Evolutionary conservation across 2,888 invertebrate genomes (phyloP).

Genomic region (Cerceris rybyensis): DNA sequence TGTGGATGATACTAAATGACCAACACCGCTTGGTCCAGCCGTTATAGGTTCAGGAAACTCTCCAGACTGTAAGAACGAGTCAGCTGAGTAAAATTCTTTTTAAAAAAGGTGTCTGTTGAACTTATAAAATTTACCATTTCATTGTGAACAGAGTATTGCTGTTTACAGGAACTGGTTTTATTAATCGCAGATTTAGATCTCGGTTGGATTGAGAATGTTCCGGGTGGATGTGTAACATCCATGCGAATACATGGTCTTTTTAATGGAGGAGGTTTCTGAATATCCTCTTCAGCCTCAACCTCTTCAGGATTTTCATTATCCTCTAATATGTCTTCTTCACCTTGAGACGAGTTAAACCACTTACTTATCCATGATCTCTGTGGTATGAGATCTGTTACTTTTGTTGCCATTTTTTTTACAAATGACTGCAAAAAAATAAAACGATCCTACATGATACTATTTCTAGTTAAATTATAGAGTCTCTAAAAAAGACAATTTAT

Average conservation of each 20-base stretch:
- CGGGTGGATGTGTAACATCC: constrained; percentile 79
- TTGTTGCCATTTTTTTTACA: constrained; percentile 87
- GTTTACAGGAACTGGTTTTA: constrained; percentile 62
- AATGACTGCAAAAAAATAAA: constrained; percentile 84
- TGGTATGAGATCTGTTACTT: constrained; percentile 86
- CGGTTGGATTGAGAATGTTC: constrained; percentile 76
- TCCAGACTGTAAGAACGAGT: constrained; percentile 66
- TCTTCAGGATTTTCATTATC: constrained; percentile 64
- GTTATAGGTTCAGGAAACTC: constrained; percentile 73
- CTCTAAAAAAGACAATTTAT: too few species aligned
- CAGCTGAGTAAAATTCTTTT: constrained; percentile 9
- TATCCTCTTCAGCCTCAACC: constrained; percentile 69
- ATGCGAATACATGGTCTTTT: constrained; percentile 79
- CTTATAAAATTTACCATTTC: constrained; percentile 64
- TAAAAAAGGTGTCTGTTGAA: background rate
- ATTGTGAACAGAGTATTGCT: constrained; percentile 63
- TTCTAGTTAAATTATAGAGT: too few species aligned
- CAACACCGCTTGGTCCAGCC: constrained; percentile 73
- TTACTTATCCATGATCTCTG: constrained; percentile 83
- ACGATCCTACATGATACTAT: too few species aligned
- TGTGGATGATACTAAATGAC: constrained; percentile 78
- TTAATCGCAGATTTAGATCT: constrained; percentile 63
- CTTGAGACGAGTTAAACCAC: constrained; percentile 78
- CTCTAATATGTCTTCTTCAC: constrained; percentile 64
- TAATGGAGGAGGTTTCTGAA: constrained; percentile 72